Conservation (phyloP, 2,797 vertebrate genomes). For the Syndactyla subalaris region DNA sequence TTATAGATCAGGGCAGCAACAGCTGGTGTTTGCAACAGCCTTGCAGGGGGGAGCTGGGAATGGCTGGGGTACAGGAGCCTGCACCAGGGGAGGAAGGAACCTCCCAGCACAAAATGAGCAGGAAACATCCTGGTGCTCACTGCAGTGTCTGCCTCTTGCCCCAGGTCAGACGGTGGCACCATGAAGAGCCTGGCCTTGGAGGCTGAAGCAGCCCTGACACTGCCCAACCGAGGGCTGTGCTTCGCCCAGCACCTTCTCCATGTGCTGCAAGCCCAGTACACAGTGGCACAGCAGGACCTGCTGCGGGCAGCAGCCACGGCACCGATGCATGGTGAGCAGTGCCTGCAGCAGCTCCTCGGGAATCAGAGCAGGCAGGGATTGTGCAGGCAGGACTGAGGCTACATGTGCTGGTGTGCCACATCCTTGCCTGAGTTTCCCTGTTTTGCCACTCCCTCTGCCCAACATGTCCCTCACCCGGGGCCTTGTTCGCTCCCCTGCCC, state of each 20-base stretch:
- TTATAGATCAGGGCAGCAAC: not conserved
- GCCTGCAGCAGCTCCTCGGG: not conserved
- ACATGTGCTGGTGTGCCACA: not conserved
- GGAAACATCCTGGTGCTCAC: not conserved
- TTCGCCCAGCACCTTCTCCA: conserved; percentile 77
- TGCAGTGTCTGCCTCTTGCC: not conserved
- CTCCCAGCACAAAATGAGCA: rapidly evolving
- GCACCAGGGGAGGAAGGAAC: rapidly evolving
- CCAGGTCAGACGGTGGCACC: conserved; percentile 36
- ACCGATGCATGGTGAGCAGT: conserved; percentile 82
- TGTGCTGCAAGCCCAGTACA: conserved; percentile 80
- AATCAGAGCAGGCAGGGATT: not conserved
- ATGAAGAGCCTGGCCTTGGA: conserved; percentile 27
- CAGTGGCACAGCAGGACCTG: conserved; percentile 79
- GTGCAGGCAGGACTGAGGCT: not conserved
- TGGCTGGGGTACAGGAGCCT: not conserved
- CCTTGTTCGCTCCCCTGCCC: not conserved
- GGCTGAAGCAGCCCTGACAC: not conserved
- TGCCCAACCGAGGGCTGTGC: conserved; percentile 20
- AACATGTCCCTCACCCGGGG: rapidly evolving
- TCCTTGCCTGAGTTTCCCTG: not conserved
- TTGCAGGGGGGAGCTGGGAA: not conserved
- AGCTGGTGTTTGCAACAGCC: not conserved
- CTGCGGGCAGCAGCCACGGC: conserved; percentile 82
- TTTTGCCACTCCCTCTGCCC: not conserved